Evolutionary conservation across 2,888 invertebrate genomes (phyloP).

Genomic region (Sarcophaga rosellei): DNA sequence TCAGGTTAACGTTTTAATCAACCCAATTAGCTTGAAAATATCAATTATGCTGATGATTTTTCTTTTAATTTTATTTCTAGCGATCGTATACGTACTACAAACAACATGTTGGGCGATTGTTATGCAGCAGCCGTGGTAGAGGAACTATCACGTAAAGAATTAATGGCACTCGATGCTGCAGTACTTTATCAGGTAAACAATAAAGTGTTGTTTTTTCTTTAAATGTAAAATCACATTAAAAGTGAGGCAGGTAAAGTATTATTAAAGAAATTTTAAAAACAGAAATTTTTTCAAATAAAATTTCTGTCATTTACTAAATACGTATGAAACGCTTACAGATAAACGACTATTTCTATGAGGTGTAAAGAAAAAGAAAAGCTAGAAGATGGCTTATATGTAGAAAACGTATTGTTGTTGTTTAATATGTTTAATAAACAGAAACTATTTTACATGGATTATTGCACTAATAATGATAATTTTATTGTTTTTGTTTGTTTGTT

Average conservation of each 20-base stretch:
- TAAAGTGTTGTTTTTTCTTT: conserved; percentile 10
- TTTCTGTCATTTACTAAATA: conserved; percentile 71
- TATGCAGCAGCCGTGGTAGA: conserved; percentile 93
- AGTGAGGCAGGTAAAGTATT: conserved; percentile 56
- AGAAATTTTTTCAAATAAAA: conserved; percentile 50
- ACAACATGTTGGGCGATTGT: conserved; percentile 94
- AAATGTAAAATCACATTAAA: neutral
- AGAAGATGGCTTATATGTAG: conserved; percentile 45
- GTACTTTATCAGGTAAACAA: conserved; percentile 82
- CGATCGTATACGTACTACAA: conserved; percentile 92
- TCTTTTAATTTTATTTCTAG: conserved; percentile 82
- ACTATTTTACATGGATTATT: conserved; percentile 1
- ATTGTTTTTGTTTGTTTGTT: conserved; percentile 44
- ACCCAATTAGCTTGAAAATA: too few species aligned
- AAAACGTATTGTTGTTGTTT: conserved; percentile 50
- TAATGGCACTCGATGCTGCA: conserved; percentile 89
- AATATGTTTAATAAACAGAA: conserved; percentile 18
- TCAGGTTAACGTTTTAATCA: too few species aligned
- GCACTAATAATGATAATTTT: conserved; percentile 62
- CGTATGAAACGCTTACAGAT: conserved; percentile 71
- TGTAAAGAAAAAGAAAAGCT: conserved; percentile 48
- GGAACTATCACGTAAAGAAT: conserved; percentile 90
- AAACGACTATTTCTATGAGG: conserved; percentile 31
- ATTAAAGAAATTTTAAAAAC: conserved; percentile 46
- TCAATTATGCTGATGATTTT: too few species aligned